Conservation (phyloP, 1,140 invertebrate genomes). For the Leptinotarsa defecta region DNA sequence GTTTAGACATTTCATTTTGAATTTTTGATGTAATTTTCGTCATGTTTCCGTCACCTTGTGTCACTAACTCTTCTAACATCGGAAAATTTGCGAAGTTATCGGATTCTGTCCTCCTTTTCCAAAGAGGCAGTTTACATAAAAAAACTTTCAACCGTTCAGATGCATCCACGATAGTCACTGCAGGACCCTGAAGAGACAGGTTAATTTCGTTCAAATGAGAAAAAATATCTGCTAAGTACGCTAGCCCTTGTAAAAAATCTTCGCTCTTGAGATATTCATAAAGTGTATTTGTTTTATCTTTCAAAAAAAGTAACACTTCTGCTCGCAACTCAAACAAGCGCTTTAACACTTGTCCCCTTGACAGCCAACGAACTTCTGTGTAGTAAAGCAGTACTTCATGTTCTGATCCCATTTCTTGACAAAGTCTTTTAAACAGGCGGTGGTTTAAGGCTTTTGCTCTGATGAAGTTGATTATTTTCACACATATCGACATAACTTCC, state of each 20-base stretch:
- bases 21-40: neutral
- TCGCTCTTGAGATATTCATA: slow-evolving; percentile 18
- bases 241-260: slow-evolving; percentile 24
- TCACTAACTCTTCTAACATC: slow-evolving; percentile 7
- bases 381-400: slow-evolving; percentile 24
- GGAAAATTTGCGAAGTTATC: slow-evolving; percentile 11
- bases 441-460: slow-evolving; percentile 10
- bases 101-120: slow-evolving; percentile 11
- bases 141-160: slow-evolving; percentile 10
- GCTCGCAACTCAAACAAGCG: slow-evolving; percentile 23
- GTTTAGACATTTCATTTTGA: slow-evolving; percentile 13
- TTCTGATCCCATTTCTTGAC: slow-evolving; percentile 23
- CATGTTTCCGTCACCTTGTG: slow-evolving; percentile 6
- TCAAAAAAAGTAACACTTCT: slow-evolving; percentile 15
- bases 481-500: neutral
- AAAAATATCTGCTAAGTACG: slow-evolving; percentile 28
- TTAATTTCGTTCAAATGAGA: slow-evolving; percentile 25
- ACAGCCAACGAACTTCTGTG: slow-evolving; percentile 28
- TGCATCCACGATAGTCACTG: slow-evolving; percentile 17
- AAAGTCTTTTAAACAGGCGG: slow-evolving; percentile 21
- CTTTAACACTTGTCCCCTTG: slow-evolving; percentile 26
- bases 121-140: slow-evolving; percentile 15
- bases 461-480: slow-evolving; percentile 29
- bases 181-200: slow-evolving; percentile 21
- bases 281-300: slow-evolving; percentile 20